Percentiles rank a stretch among this genome's conserved stretches.
Evolutionary conservation across 2,797 vertebrate genomes (phyloP).

Genomic region (Menidia menidia): DNA sequence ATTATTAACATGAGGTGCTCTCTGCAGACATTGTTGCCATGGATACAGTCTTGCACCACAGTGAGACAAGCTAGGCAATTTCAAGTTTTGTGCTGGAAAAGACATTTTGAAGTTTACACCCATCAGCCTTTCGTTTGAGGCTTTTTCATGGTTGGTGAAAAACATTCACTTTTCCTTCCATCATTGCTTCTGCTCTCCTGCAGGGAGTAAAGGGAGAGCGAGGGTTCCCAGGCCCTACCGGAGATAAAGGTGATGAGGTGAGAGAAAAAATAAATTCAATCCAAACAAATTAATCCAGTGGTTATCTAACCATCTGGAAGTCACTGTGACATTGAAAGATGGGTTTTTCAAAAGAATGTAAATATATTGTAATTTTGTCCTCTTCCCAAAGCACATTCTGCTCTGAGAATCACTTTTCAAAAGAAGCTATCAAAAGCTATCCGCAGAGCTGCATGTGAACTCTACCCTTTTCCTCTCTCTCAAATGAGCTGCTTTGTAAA

Average conservation of each 20-base stretch:
- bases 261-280: slow-evolving; percentile 53
- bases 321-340: slow-evolving; percentile 47
- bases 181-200: slow-evolving; percentile 49
- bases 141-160: slow-evolving; percentile 44
- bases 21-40: slow-evolving; percentile 66
- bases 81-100: slow-evolving; percentile 47
- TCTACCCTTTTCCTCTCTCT: slow-evolving; percentile 30
- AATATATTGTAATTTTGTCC: slow-evolving; percentile 53
- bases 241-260: slow-evolving; percentile 97
- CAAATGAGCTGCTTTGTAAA: slow-evolving; percentile 35
- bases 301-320: slow-evolving; percentile 42
- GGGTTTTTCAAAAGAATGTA: slow-evolving; percentile 57
- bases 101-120: slow-evolving; percentile 60
- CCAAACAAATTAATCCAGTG: slow-evolving; percentile 48
- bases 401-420: slow-evolving; percentile 27
- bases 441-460: slow-evolving; percentile 33
- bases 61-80: slow-evolving; percentile 47
- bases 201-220: slow-evolving; percentile 97
- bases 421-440: slow-evolving; percentile 49
- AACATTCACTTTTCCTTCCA: slow-evolving; percentile 34
- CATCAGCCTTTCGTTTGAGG: slow-evolving; percentile 53
- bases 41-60: slow-evolving; percentile 62
- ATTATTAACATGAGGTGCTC: slow-evolving; percentile 41
- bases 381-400: slow-evolving; percentile 27
- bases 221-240: slow-evolving; percentile 90